Percentiles rank a stretch among this genome's conserved stretches.
Evolutionary conservation across 2,113 vertebrate species (phyloP).

Genomic region (Syngnathus typhle): DNA sequence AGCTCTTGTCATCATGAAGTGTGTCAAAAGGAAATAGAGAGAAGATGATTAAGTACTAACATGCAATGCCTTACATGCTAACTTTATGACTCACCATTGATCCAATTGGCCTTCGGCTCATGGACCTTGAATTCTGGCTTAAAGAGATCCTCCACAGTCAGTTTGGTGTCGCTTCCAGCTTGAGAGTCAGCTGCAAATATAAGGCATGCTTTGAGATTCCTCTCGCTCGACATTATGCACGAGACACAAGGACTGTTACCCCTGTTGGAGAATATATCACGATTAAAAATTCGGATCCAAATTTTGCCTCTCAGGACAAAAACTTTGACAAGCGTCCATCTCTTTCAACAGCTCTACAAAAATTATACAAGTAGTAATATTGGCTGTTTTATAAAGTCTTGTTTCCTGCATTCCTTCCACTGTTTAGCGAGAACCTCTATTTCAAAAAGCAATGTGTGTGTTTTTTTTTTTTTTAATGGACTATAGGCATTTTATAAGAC

Average conservation of each 20-base stretch:
- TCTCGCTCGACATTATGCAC: background rate
- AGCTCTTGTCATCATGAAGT: background rate
- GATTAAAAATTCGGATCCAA: background rate
- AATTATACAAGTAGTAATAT: background rate
- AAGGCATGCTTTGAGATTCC: constrained; percentile 1
- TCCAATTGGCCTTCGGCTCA: constrained; percentile 89
- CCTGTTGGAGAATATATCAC: background rate
- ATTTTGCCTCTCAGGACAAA: background rate
- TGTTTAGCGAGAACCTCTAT: background rate
- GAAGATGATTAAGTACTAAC: background rate
- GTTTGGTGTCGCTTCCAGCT: constrained; percentile 84
- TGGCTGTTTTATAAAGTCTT: background rate
- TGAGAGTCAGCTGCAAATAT: constrained; percentile 77
- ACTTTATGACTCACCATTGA: constrained; percentile 79
- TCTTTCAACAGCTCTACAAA: background rate
- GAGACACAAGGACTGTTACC: background rate
- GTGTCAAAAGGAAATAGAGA: background rate
- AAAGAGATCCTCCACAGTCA: constrained; percentile 91
- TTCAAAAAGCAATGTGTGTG: background rate
- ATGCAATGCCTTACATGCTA: background rate
- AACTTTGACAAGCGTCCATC: background rate
- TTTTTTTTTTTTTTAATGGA: background rate
- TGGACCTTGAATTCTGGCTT: constrained; percentile 81
- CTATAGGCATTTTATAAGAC: background rate
- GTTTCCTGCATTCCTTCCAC: background rate